Base-by-base conservation (phyloP, 2,888 invertebrate species). In the Morpho achilles region DNA sequence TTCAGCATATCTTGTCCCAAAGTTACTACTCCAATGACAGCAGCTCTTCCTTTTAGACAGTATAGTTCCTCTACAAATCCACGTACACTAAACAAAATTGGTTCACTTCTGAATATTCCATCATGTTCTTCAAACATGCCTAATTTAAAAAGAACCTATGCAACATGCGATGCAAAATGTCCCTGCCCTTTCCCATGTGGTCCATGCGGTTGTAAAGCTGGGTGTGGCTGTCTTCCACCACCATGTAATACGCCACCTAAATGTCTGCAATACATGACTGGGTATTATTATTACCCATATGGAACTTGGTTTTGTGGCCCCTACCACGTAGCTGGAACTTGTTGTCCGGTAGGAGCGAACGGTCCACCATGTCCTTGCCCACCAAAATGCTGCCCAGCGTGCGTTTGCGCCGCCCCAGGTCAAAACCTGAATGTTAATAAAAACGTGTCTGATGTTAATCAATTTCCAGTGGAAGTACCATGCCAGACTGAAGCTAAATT, bases 291-390 rank as follows among this genome's bases (percentile, higher is more conserved):
- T 63, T 87, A 87, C 56, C 86, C 86, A 0, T 86, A 87, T 50
- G 86, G 85, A 1, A 77, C 73, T 50, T 87, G 86, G 86, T 84
- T 84, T 65, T 84, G 86, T 49, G 86, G 86, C 3, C 86, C 86
- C 0, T 86, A 86, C 61, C 82, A 86, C 59, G 80, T 84, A 0
- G 68, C 66, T 40, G 65, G 68, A 0, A 60, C 68, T 5, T 61
- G 64, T 42, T 61, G 65, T 2, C 70, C 70, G 0, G 69, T 73
- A 1, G 72, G 73, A 0, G 66, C 66, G 7, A 61, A 59, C 7
- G 58, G 65, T 39, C 58, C 64, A 8, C 73, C 72, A 7, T 71
- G 72, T 5, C 75, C 75, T 0, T 75, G 71, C 43, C 49, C 49
- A 39, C 56, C 43, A 4, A 61, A 61, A 43, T 61, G 54, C 16